Conservation (phyloP, 1,140 invertebrate genomes). For the Antheraea pernyi region DNA sequence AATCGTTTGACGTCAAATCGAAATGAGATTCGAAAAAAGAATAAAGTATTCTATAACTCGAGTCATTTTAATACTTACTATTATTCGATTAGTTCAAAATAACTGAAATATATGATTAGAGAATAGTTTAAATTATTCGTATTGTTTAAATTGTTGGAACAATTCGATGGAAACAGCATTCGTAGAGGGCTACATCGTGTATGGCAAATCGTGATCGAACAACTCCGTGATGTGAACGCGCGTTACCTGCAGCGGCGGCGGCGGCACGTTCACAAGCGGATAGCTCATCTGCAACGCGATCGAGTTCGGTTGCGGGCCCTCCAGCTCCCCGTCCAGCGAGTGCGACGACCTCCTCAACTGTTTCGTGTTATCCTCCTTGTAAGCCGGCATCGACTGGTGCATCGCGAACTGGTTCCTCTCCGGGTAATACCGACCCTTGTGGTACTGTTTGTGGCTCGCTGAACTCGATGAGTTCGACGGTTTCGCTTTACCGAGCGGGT, state of each 20-base stretch:
- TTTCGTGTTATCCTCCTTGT: slow-evolving; percentile 36
- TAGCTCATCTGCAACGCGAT: slow-evolving; percentile 81
- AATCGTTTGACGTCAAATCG: too few species aligned
- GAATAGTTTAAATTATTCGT: too few species aligned
- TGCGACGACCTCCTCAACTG: slow-evolving; percentile 48
- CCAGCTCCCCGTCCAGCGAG: slow-evolving; percentile 57
- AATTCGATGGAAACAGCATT: too few species aligned
- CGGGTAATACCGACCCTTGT: slow-evolving; percentile 23
- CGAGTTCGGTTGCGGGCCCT: slow-evolving; percentile 65
- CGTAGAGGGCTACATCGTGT: too few species aligned
- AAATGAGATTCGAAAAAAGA: too few species aligned
- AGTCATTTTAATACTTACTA: too few species aligned
- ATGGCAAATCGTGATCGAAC: slow-evolving; percentile 9
- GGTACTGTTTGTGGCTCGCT: slow-evolving; percentile 31
- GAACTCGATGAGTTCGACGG: slow-evolving; percentile 25
- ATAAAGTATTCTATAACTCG: too few species aligned
- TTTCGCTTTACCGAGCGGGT: slow-evolving; percentile 42
- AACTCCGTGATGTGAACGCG: not conserved
- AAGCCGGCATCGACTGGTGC: slow-evolving; percentile 51
- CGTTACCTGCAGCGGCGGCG: slow-evolving; percentile 63
- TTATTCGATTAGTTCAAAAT: too few species aligned
- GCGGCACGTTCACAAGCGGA: slow-evolving; percentile 62
- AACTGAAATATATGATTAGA: too few species aligned
- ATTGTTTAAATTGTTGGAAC: too few species aligned
- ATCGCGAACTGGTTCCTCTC: slow-evolving; percentile 35